Conservation (phyloP, 2,888 invertebrate genomes). For the Escarpia spicata region DNA sequence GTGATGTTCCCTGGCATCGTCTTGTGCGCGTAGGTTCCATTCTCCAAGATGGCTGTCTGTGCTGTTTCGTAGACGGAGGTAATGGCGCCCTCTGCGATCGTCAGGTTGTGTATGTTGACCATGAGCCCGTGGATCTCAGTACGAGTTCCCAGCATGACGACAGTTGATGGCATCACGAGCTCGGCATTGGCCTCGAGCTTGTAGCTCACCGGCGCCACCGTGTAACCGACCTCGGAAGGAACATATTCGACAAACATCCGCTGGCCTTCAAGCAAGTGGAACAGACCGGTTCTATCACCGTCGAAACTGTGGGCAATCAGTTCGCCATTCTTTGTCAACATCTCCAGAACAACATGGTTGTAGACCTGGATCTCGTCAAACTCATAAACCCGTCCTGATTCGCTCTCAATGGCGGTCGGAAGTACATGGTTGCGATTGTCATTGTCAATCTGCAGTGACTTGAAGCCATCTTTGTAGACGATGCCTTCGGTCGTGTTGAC, state of each 20-base stretch:
- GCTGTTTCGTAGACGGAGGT: constrained; percentile 47
- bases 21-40: constrained; percentile 43
- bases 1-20: constrained; percentile 50
- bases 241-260: constrained; percentile 48
- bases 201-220: constrained; percentile 54
- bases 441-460: constrained; percentile 48
- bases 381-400: constrained; percentile 41
- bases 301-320: constrained; percentile 48
- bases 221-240: constrained; percentile 48
- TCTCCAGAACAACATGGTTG: constrained; percentile 48
- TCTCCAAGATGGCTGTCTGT: constrained; percentile 51
- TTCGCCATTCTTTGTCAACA: constrained; percentile 43
- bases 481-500: constrained; percentile 39
- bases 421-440: constrained; percentile 49
- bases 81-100: constrained; percentile 50
- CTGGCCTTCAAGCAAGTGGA: constrained; percentile 46
- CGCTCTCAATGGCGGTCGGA: constrained; percentile 48
- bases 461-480: constrained; percentile 43
- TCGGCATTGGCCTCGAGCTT: constrained; percentile 46
- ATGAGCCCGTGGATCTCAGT: constrained; percentile 46
- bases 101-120: constrained; percentile 51
- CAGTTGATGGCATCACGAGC: constrained; percentile 47
- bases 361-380: constrained; percentile 48
- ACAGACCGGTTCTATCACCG: constrained; percentile 49
- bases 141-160: constrained; percentile 49